These are phyloP conservation scores for Sinhomidia bicolor DNA, from an alignment of 2,888 invertebrate genomes.

Conservation along the genomic window DNA sequence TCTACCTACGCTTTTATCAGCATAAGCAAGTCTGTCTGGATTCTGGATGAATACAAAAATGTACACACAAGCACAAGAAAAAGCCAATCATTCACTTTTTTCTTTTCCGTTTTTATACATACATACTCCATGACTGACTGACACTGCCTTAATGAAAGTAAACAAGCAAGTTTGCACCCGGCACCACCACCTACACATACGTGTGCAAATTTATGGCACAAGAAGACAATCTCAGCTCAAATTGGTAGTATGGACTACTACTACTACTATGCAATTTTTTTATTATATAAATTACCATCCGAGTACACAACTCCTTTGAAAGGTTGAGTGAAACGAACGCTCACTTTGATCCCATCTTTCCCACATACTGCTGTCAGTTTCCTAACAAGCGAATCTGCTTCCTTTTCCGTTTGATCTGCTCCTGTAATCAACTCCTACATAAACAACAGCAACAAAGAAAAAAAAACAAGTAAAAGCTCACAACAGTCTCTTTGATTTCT, in stretches of 20 bases:
- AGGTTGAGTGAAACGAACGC: constrained; percentile 73
- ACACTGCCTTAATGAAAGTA: too few relatives aligned
- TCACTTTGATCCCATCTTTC: constrained; percentile 78
- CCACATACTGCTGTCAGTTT: constrained; percentile 77
- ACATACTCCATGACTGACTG: too few relatives aligned
- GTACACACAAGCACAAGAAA: too few relatives aligned
- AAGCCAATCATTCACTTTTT: too few relatives aligned
- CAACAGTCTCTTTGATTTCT: background rate
- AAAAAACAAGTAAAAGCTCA: constrained; percentile 23
- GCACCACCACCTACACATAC: background rate
- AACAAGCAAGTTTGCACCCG: too few relatives aligned
- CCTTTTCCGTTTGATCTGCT: background rate
- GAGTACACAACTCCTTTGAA: constrained; percentile 79
- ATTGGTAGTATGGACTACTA: background rate
- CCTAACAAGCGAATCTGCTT: constrained; percentile 66
- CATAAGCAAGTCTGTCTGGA: too few relatives aligned
- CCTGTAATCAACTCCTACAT: constrained; percentile 48
- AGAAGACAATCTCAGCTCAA: background rate
- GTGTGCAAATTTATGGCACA: background rate
- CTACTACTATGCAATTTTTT: background rate
- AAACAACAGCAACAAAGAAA: too few relatives aligned
- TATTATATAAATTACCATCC: constrained; percentile 59
- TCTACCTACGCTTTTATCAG: too few relatives aligned
- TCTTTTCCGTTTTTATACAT: too few relatives aligned
- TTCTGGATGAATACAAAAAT: too few relatives aligned